Percentiles rank a stretch among this genome's conserved stretches.
phyloP scores from a whole-genome alignment of 2,113 vertebrate genomes.

The Tamias sibiricus region DNA sequence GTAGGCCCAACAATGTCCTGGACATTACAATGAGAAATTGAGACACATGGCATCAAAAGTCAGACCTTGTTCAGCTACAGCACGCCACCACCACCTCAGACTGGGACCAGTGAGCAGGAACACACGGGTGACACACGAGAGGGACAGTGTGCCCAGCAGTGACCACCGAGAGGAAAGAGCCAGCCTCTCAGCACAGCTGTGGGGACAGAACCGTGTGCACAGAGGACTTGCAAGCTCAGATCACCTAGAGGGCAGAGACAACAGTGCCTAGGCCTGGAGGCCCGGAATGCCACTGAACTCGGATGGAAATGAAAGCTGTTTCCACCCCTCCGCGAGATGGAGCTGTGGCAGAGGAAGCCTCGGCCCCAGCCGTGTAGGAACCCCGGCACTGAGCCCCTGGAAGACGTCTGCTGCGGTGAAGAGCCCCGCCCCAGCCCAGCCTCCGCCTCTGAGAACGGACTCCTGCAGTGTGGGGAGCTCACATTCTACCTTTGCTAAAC shows the following conservation, averaged over 20 bases:
- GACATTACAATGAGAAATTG: not conserved
- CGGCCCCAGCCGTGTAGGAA: not conserved
- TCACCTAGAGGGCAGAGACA: not conserved
- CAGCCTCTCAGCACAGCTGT: not conserved
- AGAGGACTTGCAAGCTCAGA: no score
- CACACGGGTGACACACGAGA: not conserved
- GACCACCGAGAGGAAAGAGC: not conserved
- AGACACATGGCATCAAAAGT: not conserved
- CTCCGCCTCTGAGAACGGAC: not conserved
- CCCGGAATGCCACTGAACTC: not conserved
- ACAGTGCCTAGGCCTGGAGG: not conserved
- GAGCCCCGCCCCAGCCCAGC: not conserved
- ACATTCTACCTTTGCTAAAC: not conserved
- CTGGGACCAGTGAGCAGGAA: not conserved
- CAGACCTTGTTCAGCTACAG: not conserved
- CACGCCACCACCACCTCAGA: not conserved
- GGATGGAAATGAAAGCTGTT: not conserved
- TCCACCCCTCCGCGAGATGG: not conserved
- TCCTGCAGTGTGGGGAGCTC: not conserved
- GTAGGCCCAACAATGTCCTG: not conserved
- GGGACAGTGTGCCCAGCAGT: not conserved
- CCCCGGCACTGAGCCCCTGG: not conserved
- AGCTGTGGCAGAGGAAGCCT: not conserved
- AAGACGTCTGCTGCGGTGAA: not conserved
- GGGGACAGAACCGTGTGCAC: not conserved